A percentile compares a stretch with the other conserved stretches of the same genome.
phyloP scores from a whole-genome alignment of 1,140 invertebrate species.

The Drosophila punjabiensis region DNA sequence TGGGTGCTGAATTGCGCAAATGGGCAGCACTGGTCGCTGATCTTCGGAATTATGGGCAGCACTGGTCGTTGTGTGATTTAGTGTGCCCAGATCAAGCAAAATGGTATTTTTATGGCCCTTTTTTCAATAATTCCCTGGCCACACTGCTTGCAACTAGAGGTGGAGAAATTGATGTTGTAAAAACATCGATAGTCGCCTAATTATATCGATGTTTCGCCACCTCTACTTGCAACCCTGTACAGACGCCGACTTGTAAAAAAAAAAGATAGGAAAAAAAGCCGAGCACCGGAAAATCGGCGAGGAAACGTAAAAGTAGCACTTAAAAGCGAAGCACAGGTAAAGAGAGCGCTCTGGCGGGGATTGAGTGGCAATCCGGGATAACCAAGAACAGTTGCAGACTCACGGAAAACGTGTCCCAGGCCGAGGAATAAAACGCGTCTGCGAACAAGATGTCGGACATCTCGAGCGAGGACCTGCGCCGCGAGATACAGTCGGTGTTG shows the following conservation, averaged over 20 bases:
- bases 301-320: constrained; percentile 35
- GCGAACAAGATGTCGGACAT: constrained; percentile 82
- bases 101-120: too few relatives aligned
- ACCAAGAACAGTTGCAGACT: constrained; percentile 6
- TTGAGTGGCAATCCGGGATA: neutral
- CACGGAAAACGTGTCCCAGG: constrained; percentile 3
- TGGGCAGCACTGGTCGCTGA: too few relatives aligned
- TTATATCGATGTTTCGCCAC: neutral
- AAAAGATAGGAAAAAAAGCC: constrained; percentile 47
- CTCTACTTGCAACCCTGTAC: constrained; percentile 57
- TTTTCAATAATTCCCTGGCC: too few relatives aligned
- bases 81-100: too few relatives aligned
- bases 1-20: too few relatives aligned
- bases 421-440: constrained; percentile 63
- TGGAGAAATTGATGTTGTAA: too few relatives aligned
- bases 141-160: too few relatives aligned
- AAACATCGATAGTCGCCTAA: too few relatives aligned
- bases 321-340: constrained; percentile 16
- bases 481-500: constrained; percentile 87
- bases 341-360: neutral
- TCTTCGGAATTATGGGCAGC: too few relatives aligned
- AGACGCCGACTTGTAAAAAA: constrained; percentile 74
- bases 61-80: too few relatives aligned
- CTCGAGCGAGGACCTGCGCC: constrained; percentile 71
- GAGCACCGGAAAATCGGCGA: constrained; percentile 43